Evolutionary conservation across 2,797 vertebrate species (phyloP).

Genomic region (Orientallactaga sibirica): DNA sequence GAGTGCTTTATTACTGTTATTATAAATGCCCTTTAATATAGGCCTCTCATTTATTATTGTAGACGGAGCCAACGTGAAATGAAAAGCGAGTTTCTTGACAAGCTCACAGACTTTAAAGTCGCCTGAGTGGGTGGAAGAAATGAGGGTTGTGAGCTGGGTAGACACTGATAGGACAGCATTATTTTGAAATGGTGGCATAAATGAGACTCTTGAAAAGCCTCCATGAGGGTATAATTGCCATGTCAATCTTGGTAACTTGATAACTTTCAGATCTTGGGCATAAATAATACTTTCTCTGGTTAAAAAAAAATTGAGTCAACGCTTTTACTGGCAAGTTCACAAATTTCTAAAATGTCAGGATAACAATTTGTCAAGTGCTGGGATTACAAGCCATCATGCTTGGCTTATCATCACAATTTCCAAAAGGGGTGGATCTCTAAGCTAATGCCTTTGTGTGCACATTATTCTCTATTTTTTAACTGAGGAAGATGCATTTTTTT

Average conservation of each 20-base stretch:
- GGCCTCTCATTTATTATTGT: constrained; percentile 71
- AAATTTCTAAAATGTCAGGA: constrained; percentile 31
- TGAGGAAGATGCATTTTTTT: constrained; percentile 47
- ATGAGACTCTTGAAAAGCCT: constrained; percentile 80
- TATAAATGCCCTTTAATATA: constrained; percentile 75
- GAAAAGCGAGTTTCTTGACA: constrained; percentile 80
- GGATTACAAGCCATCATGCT: no score
- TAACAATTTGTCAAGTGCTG: neutral
- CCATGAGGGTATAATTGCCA: constrained; percentile 64
- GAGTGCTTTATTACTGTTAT: constrained; percentile 75
- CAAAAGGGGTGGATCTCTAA: constrained; percentile 39
- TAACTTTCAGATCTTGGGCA: constrained; percentile 81
- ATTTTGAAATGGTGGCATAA: constrained; percentile 81
- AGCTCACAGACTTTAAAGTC: constrained; percentile 72
- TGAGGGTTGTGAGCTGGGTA: constrained; percentile 71
- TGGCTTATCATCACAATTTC: neutral
- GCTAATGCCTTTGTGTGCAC: neutral
- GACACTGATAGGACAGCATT: constrained; percentile 73
- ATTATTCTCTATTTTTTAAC: constrained; percentile 63
- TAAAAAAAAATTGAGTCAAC: constrained; percentile 66
- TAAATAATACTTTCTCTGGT: constrained; percentile 75
- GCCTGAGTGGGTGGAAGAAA: constrained; percentile 64
- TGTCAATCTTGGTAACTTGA: constrained; percentile 52
- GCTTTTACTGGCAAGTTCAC: constrained; percentile 45
- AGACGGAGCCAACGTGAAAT: constrained; percentile 73